Percentiles rank a stretch among this genome's conserved stretches.
These are phyloP conservation scores for Meda fulgida DNA, from an alignment of 2,797 vertebrate genomes.

Conservation along the genomic window DNA sequence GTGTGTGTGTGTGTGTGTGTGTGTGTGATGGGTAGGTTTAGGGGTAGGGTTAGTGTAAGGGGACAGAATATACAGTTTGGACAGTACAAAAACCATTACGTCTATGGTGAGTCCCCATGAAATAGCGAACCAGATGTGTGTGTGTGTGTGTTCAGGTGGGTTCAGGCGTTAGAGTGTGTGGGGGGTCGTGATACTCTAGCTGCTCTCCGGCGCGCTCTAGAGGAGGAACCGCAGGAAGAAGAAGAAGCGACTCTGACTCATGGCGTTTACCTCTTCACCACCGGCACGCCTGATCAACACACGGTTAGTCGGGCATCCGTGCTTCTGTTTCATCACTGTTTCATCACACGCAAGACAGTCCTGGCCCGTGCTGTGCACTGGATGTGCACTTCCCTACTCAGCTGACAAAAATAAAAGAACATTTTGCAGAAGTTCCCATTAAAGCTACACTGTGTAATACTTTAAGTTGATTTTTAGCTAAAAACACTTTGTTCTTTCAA, in stretches of 20 bases:
- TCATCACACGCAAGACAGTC: neutral
- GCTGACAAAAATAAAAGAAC: neutral
- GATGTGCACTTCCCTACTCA: neutral
- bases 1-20: no score
- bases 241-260: conserved; percentile 71
- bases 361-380: neutral
- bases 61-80: no score
- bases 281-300: conserved; percentile 83
- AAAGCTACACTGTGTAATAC: no score
- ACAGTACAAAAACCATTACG: no score
- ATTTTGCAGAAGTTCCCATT: neutral
- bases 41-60: no score
- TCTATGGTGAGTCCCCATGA: no score
- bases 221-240: conserved; percentile 73
- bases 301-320: conserved; percentile 65
- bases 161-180: conserved; percentile 71
- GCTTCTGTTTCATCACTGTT: neutral
- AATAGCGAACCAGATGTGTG: neutral
- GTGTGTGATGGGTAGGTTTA: no score
- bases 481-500: no score
- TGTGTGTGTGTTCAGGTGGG: conserved; percentile 76
- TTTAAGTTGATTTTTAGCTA: no score
- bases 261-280: conserved; percentile 82
- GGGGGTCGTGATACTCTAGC: conserved; percentile 79
- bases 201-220: conserved; percentile 75